Percentiles rank a stretch among this genome's conserved stretches.
These are phyloP conservation scores for Pediacus dermestoides DNA, from an alignment of 2,888 invertebrate genomes.

Conservation along the genomic window DNA sequence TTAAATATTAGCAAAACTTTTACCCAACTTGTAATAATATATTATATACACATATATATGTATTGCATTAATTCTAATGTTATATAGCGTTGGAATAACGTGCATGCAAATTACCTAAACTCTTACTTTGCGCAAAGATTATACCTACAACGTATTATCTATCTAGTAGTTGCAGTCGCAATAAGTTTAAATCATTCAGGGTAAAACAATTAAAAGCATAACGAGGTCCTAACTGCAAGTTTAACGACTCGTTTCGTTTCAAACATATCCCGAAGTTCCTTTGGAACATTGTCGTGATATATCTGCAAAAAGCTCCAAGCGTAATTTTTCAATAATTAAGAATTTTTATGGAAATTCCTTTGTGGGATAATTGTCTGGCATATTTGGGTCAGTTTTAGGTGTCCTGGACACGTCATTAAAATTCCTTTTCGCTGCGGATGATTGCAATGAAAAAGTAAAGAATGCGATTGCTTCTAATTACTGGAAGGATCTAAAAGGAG, in stretches of 20 bases:
- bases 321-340: conserved; percentile 6
- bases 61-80: conserved; percentile 30
- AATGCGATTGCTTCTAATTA: conserved; percentile 37
- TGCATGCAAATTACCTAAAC: too few species aligned
- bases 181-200: conserved; percentile 42
- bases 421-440: conserved; percentile 28
- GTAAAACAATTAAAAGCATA: conserved; percentile 48
- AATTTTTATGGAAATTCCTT: conserved; percentile 6
- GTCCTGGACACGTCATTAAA: conserved; percentile 24
- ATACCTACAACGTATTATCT: too few species aligned
- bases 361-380: background rate
- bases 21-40: conserved; percentile 12
- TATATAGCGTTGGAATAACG: too few species aligned
- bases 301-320: too few species aligned
- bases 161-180: background rate
- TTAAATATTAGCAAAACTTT: conserved; percentile 39
- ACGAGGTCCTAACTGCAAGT: conserved; percentile 46
- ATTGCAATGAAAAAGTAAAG: conserved; percentile 33
- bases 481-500: conserved; percentile 29
- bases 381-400: conserved; percentile 5
- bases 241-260: conserved; percentile 46
- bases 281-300: too few species aligned
- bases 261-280: conserved; percentile 39
- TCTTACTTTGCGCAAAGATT: too few species aligned
- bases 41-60: too few species aligned